These are phyloP conservation scores for Stenoptilia bipunctidactyla DNA, from an alignment of 2,888 invertebrate species.

Conservation along the genomic window DNA sequence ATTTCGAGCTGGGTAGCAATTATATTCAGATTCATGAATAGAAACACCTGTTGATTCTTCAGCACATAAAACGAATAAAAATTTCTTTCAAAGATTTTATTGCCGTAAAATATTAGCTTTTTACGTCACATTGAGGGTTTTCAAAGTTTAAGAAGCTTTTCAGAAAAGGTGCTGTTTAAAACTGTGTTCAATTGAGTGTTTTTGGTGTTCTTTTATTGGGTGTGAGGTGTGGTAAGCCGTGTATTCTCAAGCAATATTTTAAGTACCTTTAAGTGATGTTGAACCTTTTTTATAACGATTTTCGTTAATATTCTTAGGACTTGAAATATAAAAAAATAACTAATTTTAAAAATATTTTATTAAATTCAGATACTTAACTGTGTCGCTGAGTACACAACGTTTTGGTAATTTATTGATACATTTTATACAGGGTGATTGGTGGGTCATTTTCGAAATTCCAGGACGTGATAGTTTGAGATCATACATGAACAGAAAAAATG, in stretches of 20 bases:
- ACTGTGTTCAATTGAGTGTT: constrained; percentile 20
- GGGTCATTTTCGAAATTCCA: too few species aligned
- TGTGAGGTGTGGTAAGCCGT: constrained; percentile 25
- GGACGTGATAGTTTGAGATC: too few species aligned
- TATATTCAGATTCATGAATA: constrained; percentile 55
- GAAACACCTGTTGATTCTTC: constrained; percentile 54
- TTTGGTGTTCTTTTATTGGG: not conserved
- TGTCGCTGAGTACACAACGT: too few species aligned
- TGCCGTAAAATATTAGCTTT: constrained; percentile 40
- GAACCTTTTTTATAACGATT: too few species aligned
- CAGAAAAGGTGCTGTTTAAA: constrained; percentile 38
- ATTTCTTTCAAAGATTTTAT: constrained; percentile 53
- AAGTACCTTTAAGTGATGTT: too few species aligned
- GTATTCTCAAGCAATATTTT: constrained; percentile 50
- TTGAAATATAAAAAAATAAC: too few species aligned
- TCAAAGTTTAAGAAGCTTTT: constrained; percentile 24
- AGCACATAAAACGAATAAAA: constrained; percentile 23
- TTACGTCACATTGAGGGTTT: constrained; percentile 36
- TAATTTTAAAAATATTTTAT: too few species aligned
- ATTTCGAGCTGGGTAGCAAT: constrained; percentile 23
- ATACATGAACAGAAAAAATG: too few species aligned
- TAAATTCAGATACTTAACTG: too few species aligned
- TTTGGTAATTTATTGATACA: too few species aligned
- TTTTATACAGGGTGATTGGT: too few species aligned
- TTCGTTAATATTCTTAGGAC: too few species aligned